These are phyloP conservation scores for Triplophysa rosa DNA, from an alignment of 2,113 vertebrate species.

Conservation along the genomic window DNA sequence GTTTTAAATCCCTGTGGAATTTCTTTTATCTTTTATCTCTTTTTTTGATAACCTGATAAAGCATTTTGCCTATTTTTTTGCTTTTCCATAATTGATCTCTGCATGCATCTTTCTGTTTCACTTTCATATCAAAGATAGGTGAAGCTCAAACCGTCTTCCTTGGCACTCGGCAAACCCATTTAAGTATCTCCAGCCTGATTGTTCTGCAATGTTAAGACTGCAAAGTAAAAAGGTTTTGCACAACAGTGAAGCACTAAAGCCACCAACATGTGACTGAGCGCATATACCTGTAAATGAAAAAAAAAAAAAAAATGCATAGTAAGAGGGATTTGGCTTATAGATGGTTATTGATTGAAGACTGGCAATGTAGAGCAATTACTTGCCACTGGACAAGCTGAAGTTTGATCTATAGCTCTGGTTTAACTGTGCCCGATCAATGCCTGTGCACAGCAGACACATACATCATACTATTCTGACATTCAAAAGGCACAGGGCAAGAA, in stretches of 20 bases:
- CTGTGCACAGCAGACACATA: constrained; percentile 46
- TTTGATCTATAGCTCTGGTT: constrained; percentile 37
- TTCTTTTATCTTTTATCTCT: background rate
- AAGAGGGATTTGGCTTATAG: constrained; percentile 24
- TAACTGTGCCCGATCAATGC: constrained; percentile 53
- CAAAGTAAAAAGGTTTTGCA: background rate
- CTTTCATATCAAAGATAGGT: background rate
- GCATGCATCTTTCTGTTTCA: background rate
- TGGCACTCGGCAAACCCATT: background rate
- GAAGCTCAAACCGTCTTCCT: background rate
- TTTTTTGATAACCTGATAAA: constrained; percentile 5
- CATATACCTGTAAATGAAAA: constrained; percentile 26
- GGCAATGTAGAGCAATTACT: constrained; percentile 42
- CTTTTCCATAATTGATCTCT: constrained; percentile 8
- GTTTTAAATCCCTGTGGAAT: background rate
- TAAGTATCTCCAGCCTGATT: background rate
- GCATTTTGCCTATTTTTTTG: background rate
- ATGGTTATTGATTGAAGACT: constrained; percentile 56
- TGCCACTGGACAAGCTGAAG: constrained; percentile 12
- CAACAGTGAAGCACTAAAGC: background rate
- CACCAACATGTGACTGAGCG: background rate
- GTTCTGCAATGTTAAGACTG: background rate
- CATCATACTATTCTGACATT: constrained; percentile 41
- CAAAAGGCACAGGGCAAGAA: constrained; percentile 20
- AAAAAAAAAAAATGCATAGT: constrained; percentile 34